Percentiles rank a stretch among this genome's conserved stretches.
phyloP scores from a whole-genome alignment of 2,113 vertebrate genomes.

The Riparia riparia region DNA sequence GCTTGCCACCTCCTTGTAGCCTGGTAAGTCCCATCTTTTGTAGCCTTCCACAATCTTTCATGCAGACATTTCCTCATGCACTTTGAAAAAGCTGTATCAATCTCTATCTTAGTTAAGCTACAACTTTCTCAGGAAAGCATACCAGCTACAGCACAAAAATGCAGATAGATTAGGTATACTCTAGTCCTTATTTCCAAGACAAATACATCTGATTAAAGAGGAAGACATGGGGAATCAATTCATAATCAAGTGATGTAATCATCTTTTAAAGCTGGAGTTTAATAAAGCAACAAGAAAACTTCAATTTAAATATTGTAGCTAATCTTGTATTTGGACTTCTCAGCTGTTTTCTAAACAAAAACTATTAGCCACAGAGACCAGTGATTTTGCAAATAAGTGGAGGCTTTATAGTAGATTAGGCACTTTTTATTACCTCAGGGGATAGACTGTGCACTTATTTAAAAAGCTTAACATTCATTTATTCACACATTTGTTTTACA shows the following conservation, averaged over 20 bases:
- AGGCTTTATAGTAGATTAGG: background rate
- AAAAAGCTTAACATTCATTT: conserved; percentile 26
- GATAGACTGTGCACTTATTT: background rate
- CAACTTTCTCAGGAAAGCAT: background rate
- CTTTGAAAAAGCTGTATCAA: background rate
- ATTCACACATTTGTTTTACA: conserved; percentile 43
- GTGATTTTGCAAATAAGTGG: background rate
- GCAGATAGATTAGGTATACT: background rate
- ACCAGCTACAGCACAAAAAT: background rate
- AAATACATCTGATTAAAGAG: background rate
- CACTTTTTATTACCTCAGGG: conserved; percentile 6
- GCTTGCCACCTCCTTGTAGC: background rate
- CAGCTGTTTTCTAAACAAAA: background rate
- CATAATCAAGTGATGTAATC: background rate
- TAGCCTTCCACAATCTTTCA: background rate
- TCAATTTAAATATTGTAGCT: background rate
- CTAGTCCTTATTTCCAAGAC: background rate
- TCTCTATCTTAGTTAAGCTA: background rate
- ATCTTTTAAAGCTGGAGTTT: background rate
- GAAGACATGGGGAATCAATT: background rate
- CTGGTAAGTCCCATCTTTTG: background rate
- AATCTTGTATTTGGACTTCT: background rate
- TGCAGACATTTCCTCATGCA: background rate
- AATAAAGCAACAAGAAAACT: background rate
- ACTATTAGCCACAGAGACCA: background rate